Percentiles rank a stretch among this genome's conserved stretches.
phyloP scores from a whole-genome alignment of 2,797 vertebrate genomes.

The Manis pentadactyla region DNA sequence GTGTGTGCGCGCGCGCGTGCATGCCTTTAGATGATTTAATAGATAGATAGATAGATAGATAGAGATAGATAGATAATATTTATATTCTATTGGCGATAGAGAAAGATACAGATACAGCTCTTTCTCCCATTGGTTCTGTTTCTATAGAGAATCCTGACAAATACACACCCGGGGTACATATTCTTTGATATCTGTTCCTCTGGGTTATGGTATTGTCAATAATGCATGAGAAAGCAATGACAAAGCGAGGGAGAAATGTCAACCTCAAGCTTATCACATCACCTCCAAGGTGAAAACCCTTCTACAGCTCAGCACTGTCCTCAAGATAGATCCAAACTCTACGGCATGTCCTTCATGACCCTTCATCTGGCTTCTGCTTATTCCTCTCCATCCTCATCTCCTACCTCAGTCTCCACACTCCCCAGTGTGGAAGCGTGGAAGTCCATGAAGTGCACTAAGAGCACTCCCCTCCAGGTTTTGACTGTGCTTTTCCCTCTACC shows the following conservation, averaged over 20 bases:
- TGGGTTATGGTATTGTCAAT: background rate
- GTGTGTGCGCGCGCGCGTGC: too few species aligned
- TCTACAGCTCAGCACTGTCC: background rate
- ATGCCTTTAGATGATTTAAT: too few species aligned
- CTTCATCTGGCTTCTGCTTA: background rate
- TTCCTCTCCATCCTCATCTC: background rate
- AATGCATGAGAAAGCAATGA: background rate
- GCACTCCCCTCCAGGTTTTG: background rate
- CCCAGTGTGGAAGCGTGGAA: background rate
- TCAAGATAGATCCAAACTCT: background rate
- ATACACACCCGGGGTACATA: background rate
- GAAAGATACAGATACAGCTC: background rate
- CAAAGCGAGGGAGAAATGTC: background rate
- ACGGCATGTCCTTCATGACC: background rate
- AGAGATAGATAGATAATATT: background rate
- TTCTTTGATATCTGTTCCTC: background rate
- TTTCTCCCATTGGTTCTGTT: background rate
- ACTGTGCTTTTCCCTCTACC: background rate
- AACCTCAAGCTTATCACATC: background rate
- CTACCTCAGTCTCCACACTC: background rate
- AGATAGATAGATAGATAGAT: background rate
- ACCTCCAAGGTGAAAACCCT: background rate
- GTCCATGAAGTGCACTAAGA: background rate
- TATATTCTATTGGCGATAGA: background rate
- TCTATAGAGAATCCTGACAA: background rate